Percentiles rank a stretch among this genome's conserved stretches.
phyloP scores from a whole-genome alignment of 2,113 vertebrate genomes.

The Erpornis zantholeuca region DNA sequence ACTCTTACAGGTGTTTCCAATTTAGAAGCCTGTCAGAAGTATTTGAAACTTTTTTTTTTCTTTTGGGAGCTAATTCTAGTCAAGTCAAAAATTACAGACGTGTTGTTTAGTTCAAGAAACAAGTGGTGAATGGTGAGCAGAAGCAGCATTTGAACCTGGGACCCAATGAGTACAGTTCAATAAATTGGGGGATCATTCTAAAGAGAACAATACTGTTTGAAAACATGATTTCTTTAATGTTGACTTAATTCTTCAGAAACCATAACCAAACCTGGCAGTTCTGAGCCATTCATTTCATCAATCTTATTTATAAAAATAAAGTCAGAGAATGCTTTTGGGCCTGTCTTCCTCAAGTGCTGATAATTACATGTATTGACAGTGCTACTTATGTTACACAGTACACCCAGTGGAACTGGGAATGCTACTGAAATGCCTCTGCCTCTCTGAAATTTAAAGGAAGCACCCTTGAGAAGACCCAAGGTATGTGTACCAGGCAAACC shows the following conservation, averaged over 20 bases:
- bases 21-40: slow-evolving; percentile 61
- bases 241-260: slow-evolving; percentile 64
- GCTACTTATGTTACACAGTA: neutral
- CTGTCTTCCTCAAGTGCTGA: slow-evolving; percentile 61
- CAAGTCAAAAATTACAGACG: slow-evolving; percentile 59
- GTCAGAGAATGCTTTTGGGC: slow-evolving; percentile 49
- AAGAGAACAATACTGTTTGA: slow-evolving; percentile 48
- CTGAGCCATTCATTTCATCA: slow-evolving; percentile 56
- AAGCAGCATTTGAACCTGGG: slow-evolving; percentile 65
- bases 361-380: slow-evolving; percentile 59
- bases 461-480: neutral
- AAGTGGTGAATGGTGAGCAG: slow-evolving; percentile 71
- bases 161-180: slow-evolving; percentile 47
- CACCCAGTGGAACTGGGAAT: neutral
- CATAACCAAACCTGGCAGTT: slow-evolving; percentile 69
- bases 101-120: slow-evolving; percentile 62
- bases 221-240: slow-evolving; percentile 68
- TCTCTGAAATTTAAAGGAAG: slow-evolving; percentile 56
- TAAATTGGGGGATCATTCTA: slow-evolving; percentile 52
- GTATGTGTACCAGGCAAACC: neutral
- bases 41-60: slow-evolving; percentile 44
- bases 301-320: slow-evolving; percentile 65
- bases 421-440: too few relatives aligned
- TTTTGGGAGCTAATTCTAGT: slow-evolving; percentile 64
- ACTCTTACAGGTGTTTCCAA: slow-evolving; percentile 72